Evolutionary conservation across 64 coral and sea anemone genomes (phyloP).

Genomic region (Pocillopora verrucosa): DNA sequence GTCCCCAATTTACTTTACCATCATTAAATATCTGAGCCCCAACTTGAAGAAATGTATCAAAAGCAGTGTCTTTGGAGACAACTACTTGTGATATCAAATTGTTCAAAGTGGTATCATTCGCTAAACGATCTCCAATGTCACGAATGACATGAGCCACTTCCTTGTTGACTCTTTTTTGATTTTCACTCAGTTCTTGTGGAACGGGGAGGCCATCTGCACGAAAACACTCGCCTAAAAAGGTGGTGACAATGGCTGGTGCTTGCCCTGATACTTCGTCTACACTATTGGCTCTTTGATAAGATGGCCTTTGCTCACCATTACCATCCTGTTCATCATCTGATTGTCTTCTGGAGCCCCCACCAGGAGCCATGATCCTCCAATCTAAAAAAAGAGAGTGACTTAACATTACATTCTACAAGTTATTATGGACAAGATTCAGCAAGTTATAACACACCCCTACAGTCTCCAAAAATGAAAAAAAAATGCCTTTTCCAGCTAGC

Average conservation of each 20-base stretch:
- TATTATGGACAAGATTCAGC: too few relatives aligned
- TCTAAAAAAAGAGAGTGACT: background rate
- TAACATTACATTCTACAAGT: too few relatives aligned
- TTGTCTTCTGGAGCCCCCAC: slow-evolving; percentile 30
- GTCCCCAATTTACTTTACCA: slow-evolving; percentile 87
- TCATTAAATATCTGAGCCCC: slow-evolving; percentile 89
- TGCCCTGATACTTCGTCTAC: slow-evolving; percentile 90
- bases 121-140: slow-evolving; percentile 88
- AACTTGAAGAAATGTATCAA: slow-evolving; percentile 88
- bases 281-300: slow-evolving; percentile 51
- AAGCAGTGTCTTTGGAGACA: slow-evolving; percentile 92
- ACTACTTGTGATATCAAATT: slow-evolving; percentile 61
- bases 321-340: slow-evolving; percentile 51
- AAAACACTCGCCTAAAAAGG: slow-evolving; percentile 77
- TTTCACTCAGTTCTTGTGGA: slow-evolving; percentile 68
- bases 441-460: too few relatives aligned
- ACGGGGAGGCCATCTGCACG: slow-evolving; percentile 70
- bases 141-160: slow-evolving; percentile 86
- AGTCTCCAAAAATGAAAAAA: too few relatives aligned
- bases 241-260: slow-evolving; percentile 77
- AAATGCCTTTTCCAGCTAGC: too few relatives aligned
- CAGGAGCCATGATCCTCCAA: slow-evolving; percentile 72
- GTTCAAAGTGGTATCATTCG: slow-evolving; percentile 66
- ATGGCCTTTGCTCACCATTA: slow-evolving; percentile 28
- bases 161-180: slow-evolving; percentile 67